Conservation (phyloP, 2,113 vertebrate genomes). For the Tachuris rubrigastra region DNA sequence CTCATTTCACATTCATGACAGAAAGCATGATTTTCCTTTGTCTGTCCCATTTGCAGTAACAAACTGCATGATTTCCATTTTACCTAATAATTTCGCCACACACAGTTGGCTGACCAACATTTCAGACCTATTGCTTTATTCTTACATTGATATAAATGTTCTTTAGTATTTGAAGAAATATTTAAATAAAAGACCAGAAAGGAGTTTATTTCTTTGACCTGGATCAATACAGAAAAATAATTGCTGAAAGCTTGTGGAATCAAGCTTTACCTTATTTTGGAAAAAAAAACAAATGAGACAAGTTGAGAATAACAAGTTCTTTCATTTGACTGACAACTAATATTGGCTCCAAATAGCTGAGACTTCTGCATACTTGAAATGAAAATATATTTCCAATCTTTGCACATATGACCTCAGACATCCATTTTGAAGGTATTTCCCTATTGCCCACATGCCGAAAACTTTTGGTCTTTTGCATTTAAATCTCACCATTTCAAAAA, state of each 20-base stretch:
- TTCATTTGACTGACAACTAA: neutral
- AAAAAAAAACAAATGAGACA: neutral
- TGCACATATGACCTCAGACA: neutral
- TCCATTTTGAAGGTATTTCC: neutral
- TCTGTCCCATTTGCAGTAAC: slow-evolving; percentile 35
- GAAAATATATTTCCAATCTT: neutral
- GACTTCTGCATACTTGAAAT: neutral
- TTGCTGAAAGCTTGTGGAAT: neutral
- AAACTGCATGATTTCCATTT: slow-evolving; percentile 35
- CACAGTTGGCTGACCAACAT: neutral
- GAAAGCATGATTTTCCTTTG: slow-evolving; percentile 41
- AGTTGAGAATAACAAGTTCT: neutral
- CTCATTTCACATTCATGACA: slow-evolving; percentile 44
- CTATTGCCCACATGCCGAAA: neutral
- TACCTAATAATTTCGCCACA: slow-evolving; percentile 18
- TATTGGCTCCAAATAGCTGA: neutral
- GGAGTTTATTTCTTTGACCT: neutral
- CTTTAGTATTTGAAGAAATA: neutral
- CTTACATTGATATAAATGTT: neutral
- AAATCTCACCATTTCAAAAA: neutral
- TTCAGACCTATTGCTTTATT: neutral
- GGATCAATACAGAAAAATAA: neutral
- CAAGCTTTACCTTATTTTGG: neutral
- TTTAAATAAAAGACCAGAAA: neutral
- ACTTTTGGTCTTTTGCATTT: neutral